Evolutionary conservation across 2,888 invertebrate species (phyloP).

Genomic region (Callimorpha dominula): DNA sequence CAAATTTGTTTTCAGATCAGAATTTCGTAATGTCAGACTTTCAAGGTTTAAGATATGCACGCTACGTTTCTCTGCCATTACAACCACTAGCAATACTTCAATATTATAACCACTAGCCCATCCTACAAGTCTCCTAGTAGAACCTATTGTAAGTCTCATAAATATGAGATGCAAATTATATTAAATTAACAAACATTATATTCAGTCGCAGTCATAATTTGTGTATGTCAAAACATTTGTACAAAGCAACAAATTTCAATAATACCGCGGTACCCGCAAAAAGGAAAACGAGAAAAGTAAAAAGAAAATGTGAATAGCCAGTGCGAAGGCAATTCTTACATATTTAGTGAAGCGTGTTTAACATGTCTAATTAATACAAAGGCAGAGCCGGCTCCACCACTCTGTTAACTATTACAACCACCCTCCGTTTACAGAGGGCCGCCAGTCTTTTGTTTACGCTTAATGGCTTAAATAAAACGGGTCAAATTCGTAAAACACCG

Average conservation of each 20-base stretch:
- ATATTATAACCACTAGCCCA: not conserved
- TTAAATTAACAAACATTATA: constrained; percentile 26
- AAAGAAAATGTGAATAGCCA: constrained; percentile 60
- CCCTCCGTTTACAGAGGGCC: constrained; percentile 76
- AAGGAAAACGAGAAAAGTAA: constrained; percentile 57
- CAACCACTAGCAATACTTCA: not conserved
- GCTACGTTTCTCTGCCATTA: not conserved
- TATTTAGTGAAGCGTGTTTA: constrained; percentile 80
- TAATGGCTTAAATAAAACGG: constrained; percentile 86
- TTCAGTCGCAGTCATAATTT: constrained; percentile 31
- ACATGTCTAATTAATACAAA: constrained; percentile 83
- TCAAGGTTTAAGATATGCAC: too few relatives aligned
- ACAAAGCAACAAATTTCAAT: constrained; percentile 46
- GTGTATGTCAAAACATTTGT: constrained; percentile 33
- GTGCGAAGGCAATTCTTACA: constrained; percentile 72
- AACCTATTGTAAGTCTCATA: not conserved
- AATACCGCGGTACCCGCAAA: constrained; percentile 49
- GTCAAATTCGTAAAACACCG: constrained; percentile 81
- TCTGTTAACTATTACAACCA: constrained; percentile 81
- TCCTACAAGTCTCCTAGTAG: not conserved
- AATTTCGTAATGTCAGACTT: too few relatives aligned
- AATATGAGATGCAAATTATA: not conserved
- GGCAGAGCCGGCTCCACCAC: constrained; percentile 70
- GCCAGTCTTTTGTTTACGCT: constrained; percentile 84
- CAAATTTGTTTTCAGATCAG: too few relatives aligned